These are phyloP conservation scores for Cladopsammia gracilis DNA, from an alignment of 64 coral and sea anemone species.

Conservation along the genomic window DNA sequence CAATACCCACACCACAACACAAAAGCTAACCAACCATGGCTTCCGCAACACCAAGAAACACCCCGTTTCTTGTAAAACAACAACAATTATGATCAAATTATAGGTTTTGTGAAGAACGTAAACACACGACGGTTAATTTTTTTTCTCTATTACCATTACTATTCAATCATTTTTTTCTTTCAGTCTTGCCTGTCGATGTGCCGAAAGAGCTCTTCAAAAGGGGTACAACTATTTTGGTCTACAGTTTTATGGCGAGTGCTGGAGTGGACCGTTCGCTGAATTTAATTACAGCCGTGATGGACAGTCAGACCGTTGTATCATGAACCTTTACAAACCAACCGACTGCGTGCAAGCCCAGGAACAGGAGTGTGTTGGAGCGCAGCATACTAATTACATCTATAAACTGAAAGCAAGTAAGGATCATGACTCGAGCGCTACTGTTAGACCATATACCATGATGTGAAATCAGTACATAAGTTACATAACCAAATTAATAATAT, in stretches of 20 bases:
- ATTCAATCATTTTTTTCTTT: neutral
- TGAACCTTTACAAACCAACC: conserved; percentile 29
- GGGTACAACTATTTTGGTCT: conserved; percentile 73
- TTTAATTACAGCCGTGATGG: conserved; percentile 54
- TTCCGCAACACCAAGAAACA: too few relatives aligned
- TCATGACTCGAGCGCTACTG: too few relatives aligned
- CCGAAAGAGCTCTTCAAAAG: conserved; percentile 51
- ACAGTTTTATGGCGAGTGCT: conserved; percentile 86
- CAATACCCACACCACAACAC: too few relatives aligned
- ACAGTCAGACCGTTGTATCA: conserved; percentile 26
- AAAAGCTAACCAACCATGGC: too few relatives aligned
- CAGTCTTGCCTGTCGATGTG: conserved; percentile 77
- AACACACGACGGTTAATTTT: too few relatives aligned
- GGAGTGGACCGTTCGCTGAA: conserved; percentile 61
- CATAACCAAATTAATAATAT: too few relatives aligned
- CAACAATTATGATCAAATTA: too few relatives aligned
- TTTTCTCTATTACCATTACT: neutral
- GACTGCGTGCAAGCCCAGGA: conserved; percentile 16
- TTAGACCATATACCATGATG: too few relatives aligned
- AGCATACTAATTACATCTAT: conserved; percentile 56
- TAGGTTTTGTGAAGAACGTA: too few relatives aligned
- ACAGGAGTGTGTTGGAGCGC: conserved; percentile 41
- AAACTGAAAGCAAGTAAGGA: conserved; percentile 53
- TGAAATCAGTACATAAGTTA: too few relatives aligned
- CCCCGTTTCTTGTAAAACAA: too few relatives aligned